These are phyloP conservation scores for Heliconius charithonia DNA, from an alignment of 2,888 invertebrate species.

Conservation along the genomic window DNA sequence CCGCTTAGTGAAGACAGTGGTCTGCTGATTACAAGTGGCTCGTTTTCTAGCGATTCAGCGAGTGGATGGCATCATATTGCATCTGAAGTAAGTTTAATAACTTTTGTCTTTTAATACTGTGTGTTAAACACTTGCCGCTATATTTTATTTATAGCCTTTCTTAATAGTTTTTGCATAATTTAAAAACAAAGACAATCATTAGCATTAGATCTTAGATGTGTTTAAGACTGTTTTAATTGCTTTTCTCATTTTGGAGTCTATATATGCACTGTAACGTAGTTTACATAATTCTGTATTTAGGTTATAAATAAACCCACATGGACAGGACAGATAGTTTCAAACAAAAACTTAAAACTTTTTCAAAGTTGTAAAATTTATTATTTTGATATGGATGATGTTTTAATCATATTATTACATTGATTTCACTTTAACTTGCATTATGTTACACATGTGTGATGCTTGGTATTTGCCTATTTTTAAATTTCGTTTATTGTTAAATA, in stretches of 20 bases:
- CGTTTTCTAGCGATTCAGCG: slow-evolving; percentile 89
- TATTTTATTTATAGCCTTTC: slow-evolving; percentile 26
- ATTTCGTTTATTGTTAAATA: neutral
- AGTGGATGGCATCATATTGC: slow-evolving; percentile 86
- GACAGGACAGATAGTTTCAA: slow-evolving; percentile 31
- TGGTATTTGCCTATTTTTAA: slow-evolving; percentile 8
- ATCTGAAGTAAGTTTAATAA: slow-evolving; percentile 83
- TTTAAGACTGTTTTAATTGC: slow-evolving; percentile 20
- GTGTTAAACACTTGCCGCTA: slow-evolving; percentile 24
- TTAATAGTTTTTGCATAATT: slow-evolving; percentile 39
- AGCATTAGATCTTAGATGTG: slow-evolving; percentile 23
- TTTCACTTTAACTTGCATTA: slow-evolving; percentile 6
- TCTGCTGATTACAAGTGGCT: slow-evolving; percentile 88
- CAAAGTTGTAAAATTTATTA: slow-evolving; percentile 2
- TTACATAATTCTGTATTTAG: slow-evolving; percentile 33
- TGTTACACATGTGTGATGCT: neutral
- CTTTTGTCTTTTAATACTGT: slow-evolving; percentile 36
- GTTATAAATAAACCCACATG: slow-evolving; percentile 39
- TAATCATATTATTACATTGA: neutral
- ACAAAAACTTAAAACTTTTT: slow-evolving; percentile 33
- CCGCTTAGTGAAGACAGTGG: slow-evolving; percentile 90
- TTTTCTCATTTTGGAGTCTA: slow-evolving; percentile 13
- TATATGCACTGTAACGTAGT: slow-evolving; percentile 21
- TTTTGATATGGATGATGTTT: neutral
- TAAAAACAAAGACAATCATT: slow-evolving; percentile 31